Evolutionary conservation across 2,888 invertebrate species (phyloP).

Genomic region (Miltochrista miniata): DNA sequence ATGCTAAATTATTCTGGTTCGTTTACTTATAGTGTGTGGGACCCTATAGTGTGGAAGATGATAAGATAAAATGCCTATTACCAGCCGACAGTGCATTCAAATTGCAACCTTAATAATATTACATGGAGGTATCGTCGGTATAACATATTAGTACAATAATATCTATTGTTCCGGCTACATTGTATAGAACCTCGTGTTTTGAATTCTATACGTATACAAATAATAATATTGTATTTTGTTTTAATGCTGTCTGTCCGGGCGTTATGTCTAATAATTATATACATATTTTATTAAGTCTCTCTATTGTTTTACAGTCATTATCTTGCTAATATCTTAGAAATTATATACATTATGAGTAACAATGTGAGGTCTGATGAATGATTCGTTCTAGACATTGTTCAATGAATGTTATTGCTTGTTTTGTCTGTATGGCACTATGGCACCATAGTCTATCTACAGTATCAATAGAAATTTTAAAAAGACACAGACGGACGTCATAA

Average conservation of each 20-base stretch:
- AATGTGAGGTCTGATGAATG: constrained; percentile 1
- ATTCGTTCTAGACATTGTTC: neutral
- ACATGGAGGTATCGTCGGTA: constrained; percentile 15
- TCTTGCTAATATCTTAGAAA: constrained; percentile 7
- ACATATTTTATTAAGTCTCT: constrained; percentile 25
- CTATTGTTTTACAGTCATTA: constrained; percentile 7
- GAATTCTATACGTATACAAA: constrained; percentile 43
- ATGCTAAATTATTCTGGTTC: too few relatives aligned
- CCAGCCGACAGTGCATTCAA: constrained; percentile 4
- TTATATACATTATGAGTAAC: constrained; percentile 2
- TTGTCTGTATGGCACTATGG: too few relatives aligned
- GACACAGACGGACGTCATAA: too few relatives aligned
- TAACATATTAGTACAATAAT: constrained; percentile 47
- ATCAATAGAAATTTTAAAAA: too few relatives aligned
- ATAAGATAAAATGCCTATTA: neutral
- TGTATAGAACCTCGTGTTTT: constrained; percentile 40
- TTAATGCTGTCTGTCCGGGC: constrained; percentile 31
- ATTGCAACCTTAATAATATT: constrained; percentile 28
- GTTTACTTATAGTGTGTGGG: neutral
- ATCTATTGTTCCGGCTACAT: constrained; percentile 59
- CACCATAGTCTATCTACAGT: too few relatives aligned
- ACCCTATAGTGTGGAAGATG: neutral
- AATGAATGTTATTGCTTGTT: neutral
- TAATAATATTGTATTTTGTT: constrained; percentile 45
- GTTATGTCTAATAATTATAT: constrained; percentile 40